phyloP scores from a whole-genome alignment of 2,797 vertebrate genomes.

The Helicolenus hilgendorfi region DNA sequence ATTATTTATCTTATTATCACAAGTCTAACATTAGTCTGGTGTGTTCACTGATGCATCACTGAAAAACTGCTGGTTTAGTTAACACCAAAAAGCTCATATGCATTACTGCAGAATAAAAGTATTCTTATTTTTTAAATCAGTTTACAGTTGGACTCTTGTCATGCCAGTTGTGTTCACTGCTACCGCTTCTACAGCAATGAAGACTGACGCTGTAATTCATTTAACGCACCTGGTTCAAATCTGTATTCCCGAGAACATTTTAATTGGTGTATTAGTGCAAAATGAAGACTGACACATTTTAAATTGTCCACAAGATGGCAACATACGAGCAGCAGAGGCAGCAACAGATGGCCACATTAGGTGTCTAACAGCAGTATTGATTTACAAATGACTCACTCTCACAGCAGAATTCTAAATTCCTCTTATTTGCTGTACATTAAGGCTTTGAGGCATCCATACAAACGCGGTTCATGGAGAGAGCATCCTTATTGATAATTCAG shows the following conservation, averaged over 20 bases:
- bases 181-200: background rate
- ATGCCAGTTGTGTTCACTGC: background rate
- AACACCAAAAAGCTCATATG: background rate
- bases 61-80: background rate
- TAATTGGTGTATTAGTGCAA: background rate
- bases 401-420: background rate
- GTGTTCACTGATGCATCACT: background rate
- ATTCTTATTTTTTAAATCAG: background rate
- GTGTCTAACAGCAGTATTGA: conserved; percentile 24
- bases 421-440: background rate
- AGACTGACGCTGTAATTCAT: background rate
- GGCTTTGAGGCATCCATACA: background rate
- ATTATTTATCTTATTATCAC: background rate
- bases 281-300: conserved; percentile 42
- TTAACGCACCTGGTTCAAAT: background rate
- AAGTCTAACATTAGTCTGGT: background rate
- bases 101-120: background rate
- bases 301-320: conserved; percentile 82
- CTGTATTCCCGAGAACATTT: background rate
- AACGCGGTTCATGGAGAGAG: background rate
- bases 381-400: conserved; percentile 45
- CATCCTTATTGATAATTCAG: background rate
- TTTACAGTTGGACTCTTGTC: background rate
- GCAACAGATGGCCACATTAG: conserved; percentile 70
- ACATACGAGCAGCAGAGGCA: conserved; percentile 56